Evolutionary conservation across 2,797 vertebrate species (phyloP), one percentile per base, ranked within the genome.

Genomic region (Peromyscus melanophrys): DNA sequence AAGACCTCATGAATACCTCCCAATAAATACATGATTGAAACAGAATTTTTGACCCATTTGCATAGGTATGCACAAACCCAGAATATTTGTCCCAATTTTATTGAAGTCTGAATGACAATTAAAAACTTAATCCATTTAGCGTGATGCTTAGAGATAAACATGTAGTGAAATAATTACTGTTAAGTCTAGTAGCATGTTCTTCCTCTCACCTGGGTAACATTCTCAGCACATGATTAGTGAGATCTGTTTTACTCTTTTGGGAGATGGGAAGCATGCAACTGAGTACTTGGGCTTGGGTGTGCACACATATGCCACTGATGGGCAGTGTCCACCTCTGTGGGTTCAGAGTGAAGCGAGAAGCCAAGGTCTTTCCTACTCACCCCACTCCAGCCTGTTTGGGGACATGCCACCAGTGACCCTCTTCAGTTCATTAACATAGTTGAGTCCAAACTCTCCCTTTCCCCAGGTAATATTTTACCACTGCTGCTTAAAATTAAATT

Each of bases 281-380:
- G 17, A 46, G 6, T 34, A 34, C 61, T 34, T 49, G 34, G 13
- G 7, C 49, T 23, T 73, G 25, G 6, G 0, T 16, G 8, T 29
- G 29, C 0, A 63, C 13, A 23, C 34, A 73, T 5, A 11, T 2
- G 29, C 5, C 4, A 25, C 4, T 7, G 12, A 13, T 1, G 7
- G 23, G 69, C 37, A 57, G 31, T 12, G 23, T 37, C 17, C 19
- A 8, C 0, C 9, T 67, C 7, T 61, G 13, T 73, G n/a, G 29
- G 21, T 65, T 13, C 21, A 59, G 25, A 86, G 2, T 13, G 4
- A 57, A 14, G 59, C 7, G 1, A 52, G 49, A 2, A 16, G 3
- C 57, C 31, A 40, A 40, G 37, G 5, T 43, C 1, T 13, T 17
- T 19, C 19, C 16, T 25, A 3, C 21, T 8, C 0, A 31, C 4